A percentile compares a stretch with the other conserved stretches of the same genome.
These are phyloP conservation scores for Anguilla pacifica DNA, from an alignment of 2,797 vertebrate genomes.

Conservation along the genomic window DNA sequence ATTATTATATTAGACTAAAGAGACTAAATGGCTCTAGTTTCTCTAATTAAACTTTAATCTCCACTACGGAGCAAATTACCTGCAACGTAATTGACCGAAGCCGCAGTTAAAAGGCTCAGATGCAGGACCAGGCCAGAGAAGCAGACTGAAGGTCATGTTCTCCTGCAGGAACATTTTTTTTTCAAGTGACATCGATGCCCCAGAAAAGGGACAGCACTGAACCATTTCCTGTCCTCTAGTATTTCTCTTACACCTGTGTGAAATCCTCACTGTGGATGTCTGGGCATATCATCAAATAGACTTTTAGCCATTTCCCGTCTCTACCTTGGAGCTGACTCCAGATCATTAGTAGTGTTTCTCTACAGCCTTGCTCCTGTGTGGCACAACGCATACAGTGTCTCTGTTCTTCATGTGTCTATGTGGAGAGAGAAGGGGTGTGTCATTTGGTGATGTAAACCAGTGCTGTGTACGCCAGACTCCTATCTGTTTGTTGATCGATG, in stretches of 20 bases:
- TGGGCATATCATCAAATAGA: background rate
- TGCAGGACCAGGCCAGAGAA: slow-evolving; percentile 24
- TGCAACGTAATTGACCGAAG: slow-evolving; percentile 27
- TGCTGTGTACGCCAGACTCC: background rate
- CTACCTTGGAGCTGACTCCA: background rate
- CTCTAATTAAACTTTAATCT: slow-evolving; percentile 40
- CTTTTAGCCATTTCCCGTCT: background rate
- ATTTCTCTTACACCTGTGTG: background rate
- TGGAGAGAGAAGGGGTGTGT: background rate
- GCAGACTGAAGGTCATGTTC: background rate
- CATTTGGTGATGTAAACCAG: background rate
- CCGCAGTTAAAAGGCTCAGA: slow-evolving; percentile 36
- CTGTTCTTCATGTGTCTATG: background rate
- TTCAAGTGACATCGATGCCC: slow-evolving; percentile 10
- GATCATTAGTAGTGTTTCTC: background rate
- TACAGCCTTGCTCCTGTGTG: background rate
- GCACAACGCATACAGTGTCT: background rate
- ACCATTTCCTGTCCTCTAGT: background rate
- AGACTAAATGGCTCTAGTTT: slow-evolving; percentile 35
- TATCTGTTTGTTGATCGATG: background rate
- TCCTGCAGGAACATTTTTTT: background rate
- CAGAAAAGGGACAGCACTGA: slow-evolving; percentile 40
- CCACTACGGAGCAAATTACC: slow-evolving; percentile 27
- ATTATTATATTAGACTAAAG: slow-evolving; percentile 61
- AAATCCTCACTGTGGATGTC: background rate